Evolutionary conservation across 1,140 invertebrate genomes (phyloP).

Genomic region (Panulirus ornatus): DNA sequence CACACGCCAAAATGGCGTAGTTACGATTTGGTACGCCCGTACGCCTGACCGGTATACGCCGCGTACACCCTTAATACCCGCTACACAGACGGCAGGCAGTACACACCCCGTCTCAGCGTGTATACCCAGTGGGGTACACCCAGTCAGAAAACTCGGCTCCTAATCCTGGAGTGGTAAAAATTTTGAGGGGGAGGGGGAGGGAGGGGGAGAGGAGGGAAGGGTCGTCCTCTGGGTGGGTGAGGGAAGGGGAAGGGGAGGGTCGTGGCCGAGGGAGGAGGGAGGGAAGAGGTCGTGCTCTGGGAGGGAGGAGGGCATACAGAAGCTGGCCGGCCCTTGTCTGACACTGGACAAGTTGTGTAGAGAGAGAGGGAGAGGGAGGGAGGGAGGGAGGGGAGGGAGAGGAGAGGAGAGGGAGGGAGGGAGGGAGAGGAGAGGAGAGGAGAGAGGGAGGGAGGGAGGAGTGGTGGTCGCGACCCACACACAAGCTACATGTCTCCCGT

Average conservation of each 20-base stretch:
- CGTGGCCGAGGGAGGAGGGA: not conserved
- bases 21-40: too few relatives aligned
- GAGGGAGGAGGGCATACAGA: not conserved
- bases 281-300: not conserved
- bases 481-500: not conserved
- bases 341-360: not conserved
- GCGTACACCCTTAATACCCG: too few relatives aligned
- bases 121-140: too few relatives aligned
- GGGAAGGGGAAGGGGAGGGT: not conserved
- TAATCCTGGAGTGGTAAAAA: too few relatives aligned
- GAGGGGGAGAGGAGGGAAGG: conserved; percentile 12
- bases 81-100: too few relatives aligned
- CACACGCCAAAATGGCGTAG: too few relatives aligned
- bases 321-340: not conserved
- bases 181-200: not conserved
- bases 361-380: not conserved
- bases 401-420: not conserved
- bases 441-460: not conserved
- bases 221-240: not conserved
- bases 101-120: too few relatives aligned
- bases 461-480: not conserved
- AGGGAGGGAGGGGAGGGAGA: not conserved
- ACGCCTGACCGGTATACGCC: too few relatives aligned
- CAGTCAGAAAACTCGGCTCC: too few relatives aligned
- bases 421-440: not conserved